Conservation (phyloP, 2,113 vertebrate genomes). For the Paramormyrops kingsleyae region DNA sequence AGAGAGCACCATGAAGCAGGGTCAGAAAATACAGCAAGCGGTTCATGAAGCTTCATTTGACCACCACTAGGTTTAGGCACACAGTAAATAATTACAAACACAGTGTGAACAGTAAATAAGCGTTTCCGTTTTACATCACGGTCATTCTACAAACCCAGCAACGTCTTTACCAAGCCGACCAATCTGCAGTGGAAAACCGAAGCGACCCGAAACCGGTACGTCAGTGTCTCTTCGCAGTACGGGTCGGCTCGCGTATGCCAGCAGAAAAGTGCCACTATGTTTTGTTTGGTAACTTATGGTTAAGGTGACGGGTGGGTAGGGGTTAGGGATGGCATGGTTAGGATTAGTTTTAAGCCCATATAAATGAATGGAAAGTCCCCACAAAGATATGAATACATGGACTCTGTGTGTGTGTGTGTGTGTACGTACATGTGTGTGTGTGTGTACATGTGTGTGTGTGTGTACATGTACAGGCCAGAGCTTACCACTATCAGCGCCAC, state of each 20-base stretch:
- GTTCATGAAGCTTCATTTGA: too few species aligned
- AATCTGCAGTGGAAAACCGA: background rate
- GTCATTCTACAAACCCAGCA: too few species aligned
- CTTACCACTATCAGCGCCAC: constrained; percentile 85
- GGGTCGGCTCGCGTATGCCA: background rate
- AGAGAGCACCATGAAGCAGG: too few species aligned
- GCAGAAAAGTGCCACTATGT: background rate
- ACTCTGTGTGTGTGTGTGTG: background rate
- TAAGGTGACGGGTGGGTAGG: background rate
- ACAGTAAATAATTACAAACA: too few species aligned
- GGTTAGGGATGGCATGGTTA: background rate
- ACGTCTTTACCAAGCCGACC: background rate
- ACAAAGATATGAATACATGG: background rate
- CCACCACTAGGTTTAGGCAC: too few species aligned
- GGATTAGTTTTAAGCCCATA: background rate
- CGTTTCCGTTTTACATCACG: background rate
- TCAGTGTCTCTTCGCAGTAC: background rate
- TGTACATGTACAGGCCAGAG: constrained; percentile 21
- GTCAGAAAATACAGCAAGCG: too few species aligned
- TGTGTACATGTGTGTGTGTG: background rate
- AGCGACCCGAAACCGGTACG: background rate
- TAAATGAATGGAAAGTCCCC: background rate
- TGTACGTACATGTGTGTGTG: background rate
- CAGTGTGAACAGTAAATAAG: background rate
- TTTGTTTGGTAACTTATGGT: background rate